phyloP scores from a whole-genome alignment of 1,140 invertebrate species.

The Heterodera carotae region DNA sequence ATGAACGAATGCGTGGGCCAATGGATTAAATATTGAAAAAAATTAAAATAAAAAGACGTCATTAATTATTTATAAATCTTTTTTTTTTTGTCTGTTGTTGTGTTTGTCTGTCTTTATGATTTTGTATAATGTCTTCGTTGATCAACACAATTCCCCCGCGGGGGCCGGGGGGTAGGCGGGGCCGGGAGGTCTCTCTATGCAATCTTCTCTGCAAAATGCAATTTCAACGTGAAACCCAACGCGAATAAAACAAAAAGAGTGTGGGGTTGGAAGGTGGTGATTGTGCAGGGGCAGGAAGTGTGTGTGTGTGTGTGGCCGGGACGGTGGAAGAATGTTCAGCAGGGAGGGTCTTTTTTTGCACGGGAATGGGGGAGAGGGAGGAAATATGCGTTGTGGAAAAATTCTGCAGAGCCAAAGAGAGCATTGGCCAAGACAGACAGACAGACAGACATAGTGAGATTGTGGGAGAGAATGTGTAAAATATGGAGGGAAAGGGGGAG shows the following conservation, averaged over 20 bases:
- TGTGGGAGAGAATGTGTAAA: neutral
- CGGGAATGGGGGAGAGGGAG: no score
- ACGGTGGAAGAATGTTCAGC: neutral
- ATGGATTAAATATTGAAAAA: no score
- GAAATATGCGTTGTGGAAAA: neutral
- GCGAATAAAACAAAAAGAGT: neutral
- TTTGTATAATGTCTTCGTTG: neutral
- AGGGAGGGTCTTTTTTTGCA: neutral
- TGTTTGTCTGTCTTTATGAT: neutral
- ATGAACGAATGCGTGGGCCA: neutral
- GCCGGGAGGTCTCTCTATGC: no score
- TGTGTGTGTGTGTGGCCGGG: neutral
- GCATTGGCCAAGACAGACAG: neutral
- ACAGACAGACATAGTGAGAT: neutral
- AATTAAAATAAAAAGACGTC: no score
- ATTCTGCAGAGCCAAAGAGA: neutral
- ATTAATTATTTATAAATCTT: no score
- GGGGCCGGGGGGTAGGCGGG: no score
- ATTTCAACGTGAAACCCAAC: neutral
- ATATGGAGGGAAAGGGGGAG: slow-evolving; percentile 18
- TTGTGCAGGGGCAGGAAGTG: neutral
- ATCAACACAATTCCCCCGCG: no score
- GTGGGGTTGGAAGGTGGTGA: no score
- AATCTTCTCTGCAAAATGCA: neutral
- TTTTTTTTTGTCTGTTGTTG: neutral